A percentile compares a stretch with the other conserved stretches of the same genome.
Evolutionary conservation across 2,888 invertebrate genomes (phyloP).

Genomic region (Synergus itoensis): DNA sequence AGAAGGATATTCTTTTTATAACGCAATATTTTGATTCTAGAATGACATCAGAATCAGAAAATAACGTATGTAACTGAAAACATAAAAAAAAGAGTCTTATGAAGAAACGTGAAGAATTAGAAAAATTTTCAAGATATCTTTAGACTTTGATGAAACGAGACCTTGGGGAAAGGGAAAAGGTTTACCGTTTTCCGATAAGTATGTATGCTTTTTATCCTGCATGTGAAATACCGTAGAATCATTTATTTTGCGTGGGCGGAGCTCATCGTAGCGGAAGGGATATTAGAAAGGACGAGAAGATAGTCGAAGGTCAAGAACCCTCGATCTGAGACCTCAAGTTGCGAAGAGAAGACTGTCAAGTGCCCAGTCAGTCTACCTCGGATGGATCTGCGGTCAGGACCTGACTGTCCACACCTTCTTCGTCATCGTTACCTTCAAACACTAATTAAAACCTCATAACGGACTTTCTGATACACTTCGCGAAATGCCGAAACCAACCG

Average conservation of each 20-base stretch:
- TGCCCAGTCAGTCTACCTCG: slow-evolving; percentile 32
- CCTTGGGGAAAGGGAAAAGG: slow-evolving; percentile 8
- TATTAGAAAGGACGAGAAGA: slow-evolving; percentile 46
- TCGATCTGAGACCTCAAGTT: slow-evolving; percentile 47
- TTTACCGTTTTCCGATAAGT: slow-evolving; percentile 46
- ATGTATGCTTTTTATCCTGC: slow-evolving; percentile 20
- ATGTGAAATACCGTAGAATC: slow-evolving; percentile 31
- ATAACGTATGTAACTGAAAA: not conserved
- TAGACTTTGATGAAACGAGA: slow-evolving; percentile 22
- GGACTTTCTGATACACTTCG: slow-evolving; percentile 40
- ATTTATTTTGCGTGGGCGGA: slow-evolving; percentile 41
- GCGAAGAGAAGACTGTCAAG: slow-evolving; percentile 48
- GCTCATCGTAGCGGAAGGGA: slow-evolving; percentile 41
- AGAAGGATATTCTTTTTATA: not conserved
- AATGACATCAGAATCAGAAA: not conserved
- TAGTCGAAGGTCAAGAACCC: slow-evolving; percentile 55
- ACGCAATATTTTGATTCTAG: not conserved
- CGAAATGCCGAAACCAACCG: not conserved
- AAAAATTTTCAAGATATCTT: slow-evolving; percentile 1
- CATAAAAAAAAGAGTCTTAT: not conserved
- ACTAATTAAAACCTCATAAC: slow-evolving; percentile 49
- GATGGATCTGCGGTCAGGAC: slow-evolving; percentile 45
- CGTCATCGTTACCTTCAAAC: slow-evolving; percentile 44
- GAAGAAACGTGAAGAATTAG: not conserved
- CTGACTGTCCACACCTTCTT: slow-evolving; percentile 44